Evolutionary conservation across 2,113 vertebrate species (phyloP).

Genomic region (Merops nubicus): DNA sequence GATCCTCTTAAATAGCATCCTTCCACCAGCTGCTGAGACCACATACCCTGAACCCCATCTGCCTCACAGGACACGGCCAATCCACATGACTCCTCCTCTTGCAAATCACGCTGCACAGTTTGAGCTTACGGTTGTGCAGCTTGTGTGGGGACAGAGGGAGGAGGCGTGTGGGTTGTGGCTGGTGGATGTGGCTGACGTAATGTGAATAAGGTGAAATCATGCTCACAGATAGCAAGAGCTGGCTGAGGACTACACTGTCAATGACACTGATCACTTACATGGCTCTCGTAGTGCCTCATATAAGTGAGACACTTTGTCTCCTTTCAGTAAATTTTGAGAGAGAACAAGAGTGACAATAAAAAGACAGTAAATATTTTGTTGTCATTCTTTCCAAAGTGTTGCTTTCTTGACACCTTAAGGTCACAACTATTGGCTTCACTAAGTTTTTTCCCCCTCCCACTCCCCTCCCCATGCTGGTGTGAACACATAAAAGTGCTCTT

Average conservation of each 20-base stretch:
- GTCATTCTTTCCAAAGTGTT: neutral
- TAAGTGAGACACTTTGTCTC: neutral
- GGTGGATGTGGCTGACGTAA: slow-evolving; percentile 17
- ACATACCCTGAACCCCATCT: neutral
- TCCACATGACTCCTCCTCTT: neutral
- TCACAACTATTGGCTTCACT: neutral
- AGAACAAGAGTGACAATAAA: neutral
- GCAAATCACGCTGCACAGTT: neutral
- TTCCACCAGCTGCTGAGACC: neutral
- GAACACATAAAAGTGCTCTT: neutral
- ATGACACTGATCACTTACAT: neutral
- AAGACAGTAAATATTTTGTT: neutral
- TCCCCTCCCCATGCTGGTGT: neutral
- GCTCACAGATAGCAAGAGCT: neutral
- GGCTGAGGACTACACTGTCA: neutral
- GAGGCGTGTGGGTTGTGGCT: slow-evolving; percentile 15
- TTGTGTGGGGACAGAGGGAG: neutral
- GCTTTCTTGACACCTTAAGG: neutral
- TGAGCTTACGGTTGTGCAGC: neutral
- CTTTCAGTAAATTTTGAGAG: neutral
- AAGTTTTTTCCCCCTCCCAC: neutral
- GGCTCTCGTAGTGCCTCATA: neutral
- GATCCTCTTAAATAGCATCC: rapidly evolving
- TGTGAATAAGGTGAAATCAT: slow-evolving; percentile 11
- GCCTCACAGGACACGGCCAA: rapidly evolving